Conservation (phyloP, 2,113 vertebrate genomes). For the Pelvicachromis taeniatus region DNA sequence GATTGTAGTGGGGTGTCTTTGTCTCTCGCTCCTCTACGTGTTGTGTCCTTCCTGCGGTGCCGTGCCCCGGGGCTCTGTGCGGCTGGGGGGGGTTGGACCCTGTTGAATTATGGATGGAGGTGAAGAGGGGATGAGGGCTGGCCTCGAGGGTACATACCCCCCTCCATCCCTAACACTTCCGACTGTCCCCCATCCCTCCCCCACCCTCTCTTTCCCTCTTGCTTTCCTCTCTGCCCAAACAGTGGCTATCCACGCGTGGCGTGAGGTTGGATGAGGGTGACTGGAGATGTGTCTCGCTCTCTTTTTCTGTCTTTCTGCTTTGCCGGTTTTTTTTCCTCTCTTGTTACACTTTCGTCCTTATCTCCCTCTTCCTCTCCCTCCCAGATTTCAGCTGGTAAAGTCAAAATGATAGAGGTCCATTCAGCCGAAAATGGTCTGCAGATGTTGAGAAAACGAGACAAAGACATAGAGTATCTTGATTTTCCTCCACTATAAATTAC, state of each 20-base stretch:
- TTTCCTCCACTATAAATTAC: neutral
- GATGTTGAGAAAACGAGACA: constrained; percentile 38
- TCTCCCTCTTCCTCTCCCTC: constrained; percentile 13
- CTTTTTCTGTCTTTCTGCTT: constrained; percentile 12
- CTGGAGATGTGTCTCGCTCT: constrained; percentile 33
- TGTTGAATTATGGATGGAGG: constrained; percentile 78
- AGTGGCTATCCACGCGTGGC: constrained; percentile 59
- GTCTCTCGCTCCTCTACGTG: constrained; percentile 31
- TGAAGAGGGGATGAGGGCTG: constrained; percentile 68
- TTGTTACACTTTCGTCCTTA: constrained; percentile 41
- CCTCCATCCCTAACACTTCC: constrained; percentile 35
- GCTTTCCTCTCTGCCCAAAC: constrained; percentile 31
- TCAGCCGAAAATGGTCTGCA: constrained; percentile 41
- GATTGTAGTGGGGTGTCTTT: neutral
- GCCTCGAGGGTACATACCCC: constrained; percentile 52
- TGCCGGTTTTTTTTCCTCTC: neutral
- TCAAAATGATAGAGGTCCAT: constrained; percentile 36
- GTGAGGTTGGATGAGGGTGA: constrained; percentile 64
- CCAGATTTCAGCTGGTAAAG: constrained; percentile 24
- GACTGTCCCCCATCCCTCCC: neutral
- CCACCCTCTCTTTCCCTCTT: neutral
- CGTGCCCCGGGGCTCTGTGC: constrained; percentile 34
- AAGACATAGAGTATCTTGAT: constrained; percentile 18
- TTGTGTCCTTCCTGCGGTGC: constrained; percentile 43
- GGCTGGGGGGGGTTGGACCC: constrained; percentile 1